phyloP scores from a whole-genome alignment of 2,888 invertebrate genomes.

The Lepas anatifera region DNA sequence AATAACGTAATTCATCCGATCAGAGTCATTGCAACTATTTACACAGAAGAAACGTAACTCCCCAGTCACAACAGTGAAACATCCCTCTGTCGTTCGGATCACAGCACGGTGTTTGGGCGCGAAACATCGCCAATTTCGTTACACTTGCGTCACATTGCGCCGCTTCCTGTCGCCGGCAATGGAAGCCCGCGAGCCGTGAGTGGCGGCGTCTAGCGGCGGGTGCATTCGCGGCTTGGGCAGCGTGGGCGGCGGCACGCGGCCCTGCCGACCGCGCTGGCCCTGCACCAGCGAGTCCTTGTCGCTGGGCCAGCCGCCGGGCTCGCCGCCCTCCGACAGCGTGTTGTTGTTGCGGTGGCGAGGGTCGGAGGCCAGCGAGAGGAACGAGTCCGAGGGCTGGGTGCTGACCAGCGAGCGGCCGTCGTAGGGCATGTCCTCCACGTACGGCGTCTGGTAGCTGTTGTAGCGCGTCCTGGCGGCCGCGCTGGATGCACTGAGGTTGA shows the following conservation, averaged over 20 bases:
- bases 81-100: not conserved
- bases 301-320: constrained; percentile 1
- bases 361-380: constrained; percentile 24
- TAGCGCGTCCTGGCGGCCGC: not conserved
- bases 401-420: constrained; percentile 24
- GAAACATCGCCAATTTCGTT: not conserved
- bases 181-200: not conserved
- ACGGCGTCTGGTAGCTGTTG: constrained; percentile 16
- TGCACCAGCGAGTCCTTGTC: constrained; percentile 9
- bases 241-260: not conserved
- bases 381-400: constrained; percentile 25
- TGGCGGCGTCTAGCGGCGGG: not conserved
- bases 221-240: not conserved
- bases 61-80: too few species aligned
- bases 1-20: too few species aligned
- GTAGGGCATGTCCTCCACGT: constrained; percentile 14
- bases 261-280: not conserved
- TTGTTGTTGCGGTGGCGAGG: constrained; percentile 3
- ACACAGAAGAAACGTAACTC: too few species aligned
- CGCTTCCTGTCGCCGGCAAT: constrained; percentile 22
- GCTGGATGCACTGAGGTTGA: constrained; percentile 10
- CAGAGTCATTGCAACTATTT: not conserved
- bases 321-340: not conserved
- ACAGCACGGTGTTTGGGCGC: not conserved
- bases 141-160: constrained; percentile 25